Evolutionary conservation across 2,113 vertebrate genomes (phyloP), one percentile per base, ranked within the genome.

Genomic region (Marmota flaviventris): DNA sequence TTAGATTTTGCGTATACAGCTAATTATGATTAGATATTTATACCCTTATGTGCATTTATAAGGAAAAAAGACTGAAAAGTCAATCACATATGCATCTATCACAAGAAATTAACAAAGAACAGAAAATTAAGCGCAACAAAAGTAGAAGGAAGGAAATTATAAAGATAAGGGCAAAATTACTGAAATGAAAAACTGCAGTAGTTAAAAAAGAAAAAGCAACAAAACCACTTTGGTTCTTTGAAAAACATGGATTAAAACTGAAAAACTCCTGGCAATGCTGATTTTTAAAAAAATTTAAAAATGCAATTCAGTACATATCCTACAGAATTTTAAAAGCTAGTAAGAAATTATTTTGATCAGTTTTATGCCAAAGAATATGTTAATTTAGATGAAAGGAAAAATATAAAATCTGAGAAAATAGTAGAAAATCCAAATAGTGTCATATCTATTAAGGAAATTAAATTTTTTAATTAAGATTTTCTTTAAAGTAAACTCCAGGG

Each of bases 371-470:
- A 91, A 72, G 78, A 72, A 53, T 85, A 67, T 61, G 8, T 51
- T 22, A 86, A n/a, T 42, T 73, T 95, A 87, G 29, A 73, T 75
- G 45, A 82, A 95, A 75, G 67, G 65, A 25, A 65, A 91, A 69
- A 92, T 22, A 61, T 24, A 58, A 81, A 82, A 65, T 75, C 29
- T 75, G 42, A 75, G 72, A 42, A 72, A 92, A 69, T 85, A 94
- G 73, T 87, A 53, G 75, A 95, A 95, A 82, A 65, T 53, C 56
- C 6, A 29, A 87, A 65, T 81, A 53, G 34, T 51, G 34, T 87
- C 56, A 29, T 87, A 42, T 92, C 45, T 79, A 75, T 42, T 81
- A 92, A 56, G 58, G 13, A 51, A 67, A 63, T 12, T 92, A 18
- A 78, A 37, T 85, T 39, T 45, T 85, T 10, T 29, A 48, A 75